phyloP scores from a whole-genome alignment of 1,140 invertebrate species.

The Matsumurasca onukii region DNA sequence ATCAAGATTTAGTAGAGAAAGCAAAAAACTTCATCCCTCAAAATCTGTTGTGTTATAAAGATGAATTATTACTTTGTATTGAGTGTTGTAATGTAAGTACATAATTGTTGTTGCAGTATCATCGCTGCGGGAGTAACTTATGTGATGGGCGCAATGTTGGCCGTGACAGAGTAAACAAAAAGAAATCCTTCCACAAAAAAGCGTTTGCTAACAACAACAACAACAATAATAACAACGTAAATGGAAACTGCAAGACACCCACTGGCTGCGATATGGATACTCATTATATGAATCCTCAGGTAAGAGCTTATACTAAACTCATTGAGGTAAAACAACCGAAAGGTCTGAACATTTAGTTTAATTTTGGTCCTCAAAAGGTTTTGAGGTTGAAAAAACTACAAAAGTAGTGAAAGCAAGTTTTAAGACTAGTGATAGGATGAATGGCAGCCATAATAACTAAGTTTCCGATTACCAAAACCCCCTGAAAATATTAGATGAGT shows the following conservation, averaged over 20 bases:
- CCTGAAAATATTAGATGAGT: no score
- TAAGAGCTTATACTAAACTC: neutral
- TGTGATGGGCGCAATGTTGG: slow-evolving; percentile 62
- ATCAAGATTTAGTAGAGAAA: no score
- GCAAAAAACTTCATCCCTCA: no score
- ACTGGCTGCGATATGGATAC: slow-evolving; percentile 28
- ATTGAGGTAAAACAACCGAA: neutral
- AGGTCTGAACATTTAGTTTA: neutral
- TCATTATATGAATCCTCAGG: slow-evolving; percentile 17
- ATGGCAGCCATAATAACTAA: no score
- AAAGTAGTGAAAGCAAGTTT: no score
- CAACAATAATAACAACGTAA: slow-evolving; percentile 33
- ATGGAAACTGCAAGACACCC: slow-evolving; percentile 19
- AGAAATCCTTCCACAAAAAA: slow-evolving; percentile 45
- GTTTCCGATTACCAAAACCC: no score
- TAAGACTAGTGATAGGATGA: no score
- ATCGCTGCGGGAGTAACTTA: slow-evolving; percentile 63
- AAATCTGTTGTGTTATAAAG: no score
- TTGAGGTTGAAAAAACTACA: no score
- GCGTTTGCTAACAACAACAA: slow-evolving; percentile 45
- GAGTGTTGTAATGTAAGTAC: no score
- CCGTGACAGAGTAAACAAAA: slow-evolving; percentile 43
- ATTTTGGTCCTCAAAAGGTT: no score
- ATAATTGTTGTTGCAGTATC: slow-evolving; percentile 48
- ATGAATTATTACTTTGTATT: no score